Base-by-base conservation (phyloP, 2,888 invertebrate species). In the Leptura quadrifasciata region DNA sequence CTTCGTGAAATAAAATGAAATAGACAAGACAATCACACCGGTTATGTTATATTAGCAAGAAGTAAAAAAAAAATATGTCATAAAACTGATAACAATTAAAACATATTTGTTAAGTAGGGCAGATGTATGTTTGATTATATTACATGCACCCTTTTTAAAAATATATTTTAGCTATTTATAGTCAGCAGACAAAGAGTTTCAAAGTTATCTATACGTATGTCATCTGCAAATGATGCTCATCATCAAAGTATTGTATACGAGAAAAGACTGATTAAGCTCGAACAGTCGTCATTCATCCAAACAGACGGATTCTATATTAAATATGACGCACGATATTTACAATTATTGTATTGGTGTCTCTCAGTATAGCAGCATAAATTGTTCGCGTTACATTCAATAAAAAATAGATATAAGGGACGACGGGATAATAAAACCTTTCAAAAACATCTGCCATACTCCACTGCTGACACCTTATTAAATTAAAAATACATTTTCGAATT, bases 381-480 rank as follows among this genome's bases (percentile, higher is more conserved):
- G 27, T 35, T 6, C 18, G 68, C 24, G 1, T 61, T 18, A 27
- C 31, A 35, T 69, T 69, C 68, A 57, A 69, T 69, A 69, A 71
- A 61, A 71, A 71, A 21, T 20, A 58, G 20, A 55, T 58, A 39
- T 55, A 35, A 61, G 61, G 61, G 52, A 24, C 71, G 52, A 9
- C 8, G 39, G 24, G 15, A 79, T 76, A 78, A 76, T 71, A 74
- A 78, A 78, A 74, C 79, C 79, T 77, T 81, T 80, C 80, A 77
- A 75, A 77, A 81, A 73, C 81, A 81, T 80, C 81, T 81, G 81
- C 78, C 78, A 68, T 71, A 54, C 74, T 76, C 67, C 70, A 65
- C 75, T 68, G 67, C 76, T 72, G 80, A 80, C 80, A 81, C 81
- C 80, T 80, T 81, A 81, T 81, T 80, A 80, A 81, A 81, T 81